A percentile compares a stretch with the other conserved stretches of the same genome.
phyloP scores from a whole-genome alignment of 2,888 invertebrate genomes.

The Hipparchia sbordonii region DNA sequence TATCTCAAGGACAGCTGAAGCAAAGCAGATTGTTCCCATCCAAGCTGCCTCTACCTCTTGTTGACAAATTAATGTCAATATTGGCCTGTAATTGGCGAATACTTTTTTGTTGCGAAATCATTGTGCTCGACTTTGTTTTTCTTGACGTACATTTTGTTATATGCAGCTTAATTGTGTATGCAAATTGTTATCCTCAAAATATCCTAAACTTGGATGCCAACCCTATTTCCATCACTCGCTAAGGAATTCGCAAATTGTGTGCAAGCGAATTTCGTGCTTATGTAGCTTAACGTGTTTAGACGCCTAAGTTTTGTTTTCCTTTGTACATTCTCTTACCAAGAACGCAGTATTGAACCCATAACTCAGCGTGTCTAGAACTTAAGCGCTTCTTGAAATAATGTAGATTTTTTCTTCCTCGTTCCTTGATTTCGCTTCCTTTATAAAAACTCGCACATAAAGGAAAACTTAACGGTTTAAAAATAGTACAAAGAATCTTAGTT shows the following conservation, averaged over 20 bases:
- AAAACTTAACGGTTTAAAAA: conserved; percentile 40
- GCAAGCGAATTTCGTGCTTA: conserved; percentile 31
- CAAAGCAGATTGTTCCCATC: no score
- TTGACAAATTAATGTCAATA: no score
- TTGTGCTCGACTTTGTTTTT: no score
- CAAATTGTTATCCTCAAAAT: background rate
- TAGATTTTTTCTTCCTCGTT: conserved; percentile 30
- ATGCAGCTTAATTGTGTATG: no score
- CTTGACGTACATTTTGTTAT: no score
- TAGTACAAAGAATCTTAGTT: conserved; percentile 35
- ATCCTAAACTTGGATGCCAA: background rate
- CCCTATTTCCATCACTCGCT: conserved; percentile 36
- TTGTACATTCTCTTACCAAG: conserved; percentile 28
- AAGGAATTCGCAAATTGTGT: conserved; percentile 38
- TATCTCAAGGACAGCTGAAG: no score
- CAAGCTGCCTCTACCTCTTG: no score
- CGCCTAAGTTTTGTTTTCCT: conserved; percentile 32
- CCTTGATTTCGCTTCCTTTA: conserved; percentile 37
- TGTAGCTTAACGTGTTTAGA: conserved; percentile 22
- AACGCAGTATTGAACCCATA: conserved; percentile 35
- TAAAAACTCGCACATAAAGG: conserved; percentile 39
- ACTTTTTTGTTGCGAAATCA: no score
- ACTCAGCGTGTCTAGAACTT: conserved; percentile 36
- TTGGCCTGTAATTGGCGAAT: no score
- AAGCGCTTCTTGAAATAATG: conserved; percentile 40